Base-by-base conservation (phyloP, 1,140 invertebrate genomes). In the Anthonomus grandis region DNA sequence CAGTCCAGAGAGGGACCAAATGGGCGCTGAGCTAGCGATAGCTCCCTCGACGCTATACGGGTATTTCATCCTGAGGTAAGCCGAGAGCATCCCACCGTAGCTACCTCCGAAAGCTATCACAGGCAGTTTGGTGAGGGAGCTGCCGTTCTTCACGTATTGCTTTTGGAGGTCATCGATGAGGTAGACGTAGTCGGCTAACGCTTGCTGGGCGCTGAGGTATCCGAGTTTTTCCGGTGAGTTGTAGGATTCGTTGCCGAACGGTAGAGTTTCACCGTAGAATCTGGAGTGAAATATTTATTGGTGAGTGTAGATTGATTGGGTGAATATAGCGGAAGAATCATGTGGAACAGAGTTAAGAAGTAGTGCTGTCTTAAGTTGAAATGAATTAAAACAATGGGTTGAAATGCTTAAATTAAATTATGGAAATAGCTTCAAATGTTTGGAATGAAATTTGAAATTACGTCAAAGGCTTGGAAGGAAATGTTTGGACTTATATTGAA, bases 51-150 rank as follows among this genome's bases (percentile, higher is more conserved):
- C 83, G 36, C 93, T 73, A 66, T 94, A 88, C 8, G 96, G 95
- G 79, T 97, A 98, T 74, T 98, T 98, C 69, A 97, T 91, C 24
- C 96, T 81, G 51, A 98, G 83, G 90, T 95, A 98, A 2, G 95
- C 90, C 18, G 95, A 82, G 22, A 99, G 74, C 96, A 98, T 98
- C 48, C 95, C 96, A 1, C 91, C 91, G 64, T 97, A 98, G 0
- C 93, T 96, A 70, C 93, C 93, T 49, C 95, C 96, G 78, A 99
- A 96, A 9, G 86, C 87, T 65, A 98, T 86, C 0, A 97, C 91
- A 0, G 93, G 88, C 57, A 64, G 65, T 70, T 74, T 67, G 46
- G 75, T 60, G 1, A 55, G 15, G 18, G 47, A 10, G 2, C 10
- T 46, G 8, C 37, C 51, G 56, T 73, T 68, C 2, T 45, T 51